Evolutionary conservation across 2,797 vertebrate species (phyloP), one percentile per base, ranked within the genome.

Genomic region (Glyptemys insculpta): DNA sequence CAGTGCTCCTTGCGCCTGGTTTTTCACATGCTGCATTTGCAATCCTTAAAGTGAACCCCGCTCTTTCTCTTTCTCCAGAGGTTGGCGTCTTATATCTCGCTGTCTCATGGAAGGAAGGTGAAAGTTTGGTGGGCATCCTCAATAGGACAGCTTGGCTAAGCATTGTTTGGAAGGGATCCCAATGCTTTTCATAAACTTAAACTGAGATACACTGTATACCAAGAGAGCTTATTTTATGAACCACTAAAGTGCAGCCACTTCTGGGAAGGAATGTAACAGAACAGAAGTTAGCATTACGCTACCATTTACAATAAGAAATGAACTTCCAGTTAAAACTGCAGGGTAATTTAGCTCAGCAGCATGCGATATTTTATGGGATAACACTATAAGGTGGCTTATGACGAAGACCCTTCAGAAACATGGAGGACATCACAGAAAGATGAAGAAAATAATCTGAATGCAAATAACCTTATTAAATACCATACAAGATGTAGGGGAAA

Each of bases 381-480:
- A 37, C 34, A 68, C n/a, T 68, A 72, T 72, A 78, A 31, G 7
- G 23, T 16, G 74, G 12, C 4, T 57, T 47, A 91, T 54, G 3
- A 14, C 79, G 84, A 31, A 87, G 11, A 0, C 49, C 56, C 62
- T 83, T 83, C 49, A n/a, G 84, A 93, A 86, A 12, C 31, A 29
- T 57, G 34, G 49, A 62, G 91, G 91, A 92, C 92, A 94, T 76
- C 93, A 93, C 88, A 96, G 53, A n/a, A 56, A 86, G 93, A 94
- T 91, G 91, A 88, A 72, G 83, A 84, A 72, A 72, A 59, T 86
- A 90, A 91, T 76, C 85, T 34, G 25, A 49, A 41, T 83, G 37
- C 27, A 65, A 87, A 97, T 89, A 68, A 79, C 90, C 81, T 90
- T 87, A 62, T 85, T 92, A 91, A 85, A 93, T 74, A 87, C 96